Conservation (phyloP, 1,140 invertebrate species). For the Ceratina japonica region DNA sequence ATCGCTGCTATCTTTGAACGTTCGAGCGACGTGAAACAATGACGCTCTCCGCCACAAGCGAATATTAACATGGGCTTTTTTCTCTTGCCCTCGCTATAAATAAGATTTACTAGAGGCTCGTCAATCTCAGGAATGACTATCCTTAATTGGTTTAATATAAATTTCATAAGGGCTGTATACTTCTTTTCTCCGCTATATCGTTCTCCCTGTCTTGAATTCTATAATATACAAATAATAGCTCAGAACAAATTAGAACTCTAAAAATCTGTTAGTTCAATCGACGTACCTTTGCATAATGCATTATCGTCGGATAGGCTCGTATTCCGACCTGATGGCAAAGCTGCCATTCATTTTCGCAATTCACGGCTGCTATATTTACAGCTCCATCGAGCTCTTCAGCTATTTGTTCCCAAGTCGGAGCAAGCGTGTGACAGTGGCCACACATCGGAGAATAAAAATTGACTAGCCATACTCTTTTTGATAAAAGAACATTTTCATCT, state of each 20-base stretch:
- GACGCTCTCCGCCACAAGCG: slow-evolving; percentile 75
- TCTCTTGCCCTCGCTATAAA: slow-evolving; percentile 53
- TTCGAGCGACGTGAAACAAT: slow-evolving; percentile 81
- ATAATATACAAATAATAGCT: slow-evolving; percentile 37
- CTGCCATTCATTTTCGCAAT: slow-evolving; percentile 88
- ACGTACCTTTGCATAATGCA: slow-evolving; percentile 78
- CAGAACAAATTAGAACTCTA: neutral
- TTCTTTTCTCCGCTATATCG: slow-evolving; percentile 75
- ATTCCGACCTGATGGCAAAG: slow-evolving; percentile 85
- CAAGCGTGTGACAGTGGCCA: slow-evolving; percentile 90
- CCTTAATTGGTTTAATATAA: slow-evolving; percentile 76
- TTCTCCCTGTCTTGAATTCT: slow-evolving; percentile 68
- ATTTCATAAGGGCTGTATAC: slow-evolving; percentile 77
- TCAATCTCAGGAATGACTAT: slow-evolving; percentile 67
- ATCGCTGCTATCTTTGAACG: slow-evolving; percentile 82
- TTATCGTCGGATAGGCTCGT: slow-evolving; percentile 85
- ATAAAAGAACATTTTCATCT: slow-evolving; percentile 82
- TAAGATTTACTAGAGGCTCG: slow-evolving; percentile 65
- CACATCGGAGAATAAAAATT: slow-evolving; percentile 94
- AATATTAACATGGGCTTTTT: slow-evolving; percentile 77
- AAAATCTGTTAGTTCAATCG: slow-evolving; percentile 14
- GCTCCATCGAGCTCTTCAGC: slow-evolving; percentile 87
- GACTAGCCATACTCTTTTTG: slow-evolving; percentile 87
- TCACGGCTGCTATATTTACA: slow-evolving; percentile 88
- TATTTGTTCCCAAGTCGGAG: slow-evolving; percentile 88